Evolutionary conservation across 1,140 invertebrate species (phyloP), one percentile per base, ranked within the genome.

Genomic region (Drosophila bocqueti): DNA sequence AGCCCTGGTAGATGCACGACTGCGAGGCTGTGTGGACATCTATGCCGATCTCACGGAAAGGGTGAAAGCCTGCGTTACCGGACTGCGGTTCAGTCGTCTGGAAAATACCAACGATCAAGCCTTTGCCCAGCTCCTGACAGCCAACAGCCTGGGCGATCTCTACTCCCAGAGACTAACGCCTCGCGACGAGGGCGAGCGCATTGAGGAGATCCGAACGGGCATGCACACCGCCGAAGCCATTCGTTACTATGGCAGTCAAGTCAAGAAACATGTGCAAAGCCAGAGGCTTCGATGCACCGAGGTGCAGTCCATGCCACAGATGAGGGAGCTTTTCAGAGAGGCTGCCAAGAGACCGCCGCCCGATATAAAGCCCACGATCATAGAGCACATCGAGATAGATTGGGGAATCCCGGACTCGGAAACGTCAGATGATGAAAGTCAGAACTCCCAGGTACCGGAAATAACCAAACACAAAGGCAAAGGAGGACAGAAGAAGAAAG

Each of bases 31-130:
- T 0, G 34, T 79, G 0, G 59, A 75, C 45, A 18, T 89, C 24
- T 90, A 90, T 62, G 66, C 85, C 9, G 79, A 90, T 72, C 67
- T 90, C 0, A 4, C n/a, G 1, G 71, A 90, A 40, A 76, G 85
- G 11, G 46, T 90, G 0, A 84, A 74, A 7, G 21, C 52, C 24
- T 82, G 75, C 42, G 45, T 16, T 7, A 90, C 85, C 0, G 85
- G 85, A 1, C 8, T 90, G 1, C 75, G 68, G 13, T 90, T 90
- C 29, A 38, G 68, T n/a, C 29, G 31, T 0, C 16, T 90, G 47
- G 50, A 79, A 8, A 50, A 65, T 3, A 21, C 62, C 16, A 69
- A 26, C 13, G 81, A 90, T 31, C 24, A 49, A 8, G 67, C 79
- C 8, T 90, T 85, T 50, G 81, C 85, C n/a, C 71, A 90, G 16